Base-by-base conservation (phyloP, 2,888 invertebrate genomes). In the Caenorhabditis becei region DNA sequence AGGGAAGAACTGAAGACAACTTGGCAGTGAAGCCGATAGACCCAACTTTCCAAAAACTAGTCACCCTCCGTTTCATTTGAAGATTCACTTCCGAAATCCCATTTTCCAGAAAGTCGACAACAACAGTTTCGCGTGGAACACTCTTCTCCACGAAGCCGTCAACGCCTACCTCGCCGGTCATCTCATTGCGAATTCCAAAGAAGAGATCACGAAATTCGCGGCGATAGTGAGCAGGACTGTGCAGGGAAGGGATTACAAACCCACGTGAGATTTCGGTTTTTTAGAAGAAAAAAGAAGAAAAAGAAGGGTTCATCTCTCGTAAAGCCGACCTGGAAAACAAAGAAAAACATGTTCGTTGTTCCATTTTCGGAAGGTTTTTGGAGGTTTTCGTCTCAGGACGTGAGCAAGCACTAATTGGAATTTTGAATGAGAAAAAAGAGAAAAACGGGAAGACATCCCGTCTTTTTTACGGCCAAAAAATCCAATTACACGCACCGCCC, bases 161-260 rank as follows among this genome's bases (percentile, higher is more conserved):
- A 51, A 70, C 18, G 69, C 80, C 10, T 80, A 41, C 54, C 56
- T 66, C 16, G 28, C 61, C 14, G 80, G 80, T 32, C 69, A 70
- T 28, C 26, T 80, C 54, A 53, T 80, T 32, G 70, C 69, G 16
- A 61, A 65, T 56, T 70, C 69, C 20, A 80, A 75, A 49, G 70
- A 75, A n/a, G 80, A 80, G 44, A 35, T 54, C 61, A 54, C 70
- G n/a, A 65, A 54, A 66, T 63, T 80, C 49, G 80, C 75, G 8
- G 65, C 80, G n/a, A 75, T 80, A 37, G 65, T 80, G 59, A 44
- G 56, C 24, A 41, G 80, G 35, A 75, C 54, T 4, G 41, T 80
- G 47, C 70, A 65, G 2, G 80, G 80, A 32, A 28, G 59, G 14
- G 75, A 70, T 47, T 80, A 70, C 58, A 80, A 80, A 59, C 80